Percentiles rank a stretch among this genome's conserved stretches.
phyloP scores from a whole-genome alignment of 2,113 vertebrate species.

The Scolopax mira region DNA sequence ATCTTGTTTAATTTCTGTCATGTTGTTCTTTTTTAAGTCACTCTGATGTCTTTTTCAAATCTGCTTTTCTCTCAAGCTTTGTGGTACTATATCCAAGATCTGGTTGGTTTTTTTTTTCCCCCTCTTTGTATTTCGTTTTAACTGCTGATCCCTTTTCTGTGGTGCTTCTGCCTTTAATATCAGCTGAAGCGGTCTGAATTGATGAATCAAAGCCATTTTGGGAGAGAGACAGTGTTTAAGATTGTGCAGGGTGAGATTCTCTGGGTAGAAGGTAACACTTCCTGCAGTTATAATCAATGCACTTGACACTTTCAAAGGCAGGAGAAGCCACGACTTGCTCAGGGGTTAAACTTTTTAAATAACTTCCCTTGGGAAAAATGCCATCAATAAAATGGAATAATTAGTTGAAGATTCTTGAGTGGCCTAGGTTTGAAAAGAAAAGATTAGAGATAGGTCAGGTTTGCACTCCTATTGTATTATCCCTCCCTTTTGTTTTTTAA shows the following conservation, averaged over 20 bases:
- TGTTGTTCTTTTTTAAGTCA: conserved; percentile 79
- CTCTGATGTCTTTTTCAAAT: conserved; percentile 85
- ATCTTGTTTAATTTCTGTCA: conserved; percentile 90
- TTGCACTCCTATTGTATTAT: conserved; percentile 28
- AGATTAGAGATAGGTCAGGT: conserved; percentile 41
- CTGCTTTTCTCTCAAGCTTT: conserved; percentile 76
- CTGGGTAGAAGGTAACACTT: conserved; percentile 82
- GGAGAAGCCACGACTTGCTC: conserved; percentile 83
- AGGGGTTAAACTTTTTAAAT: conserved; percentile 93
- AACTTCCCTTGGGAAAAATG: conserved; percentile 83
- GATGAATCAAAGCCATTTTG: conserved; percentile 71
- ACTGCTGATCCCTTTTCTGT: conserved; percentile 69
- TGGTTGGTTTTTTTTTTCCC: conserved; percentile 17
- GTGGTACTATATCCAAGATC: conserved; percentile 62
- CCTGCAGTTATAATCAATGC: conserved; percentile 89
- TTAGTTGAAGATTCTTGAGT: conserved; percentile 83
- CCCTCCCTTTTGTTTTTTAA: conserved; percentile 43
- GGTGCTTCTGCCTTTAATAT: conserved; percentile 73
- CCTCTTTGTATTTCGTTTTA: conserved; percentile 70
- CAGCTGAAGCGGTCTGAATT: conserved; percentile 71
- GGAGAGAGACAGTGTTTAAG: conserved; percentile 66
- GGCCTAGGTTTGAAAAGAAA: conserved; percentile 55
- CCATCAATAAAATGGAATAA: conserved; percentile 92
- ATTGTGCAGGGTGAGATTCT: conserved; percentile 79
- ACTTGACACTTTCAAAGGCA: conserved; percentile 88